Conservation (phyloP, 1,140 invertebrate species). For the Heliconius hermathena region DNA sequence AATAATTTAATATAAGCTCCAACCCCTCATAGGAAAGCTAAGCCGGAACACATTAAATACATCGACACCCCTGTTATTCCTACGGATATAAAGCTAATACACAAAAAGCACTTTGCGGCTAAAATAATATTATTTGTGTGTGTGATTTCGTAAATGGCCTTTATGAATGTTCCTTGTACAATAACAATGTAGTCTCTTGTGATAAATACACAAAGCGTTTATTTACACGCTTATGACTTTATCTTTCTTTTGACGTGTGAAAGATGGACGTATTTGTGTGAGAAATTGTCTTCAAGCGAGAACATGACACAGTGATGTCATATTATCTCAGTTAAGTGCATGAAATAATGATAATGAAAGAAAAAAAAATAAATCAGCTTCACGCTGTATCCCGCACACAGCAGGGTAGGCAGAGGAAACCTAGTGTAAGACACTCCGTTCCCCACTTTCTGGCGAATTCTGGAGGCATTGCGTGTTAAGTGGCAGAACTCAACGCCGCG, state of each 20-base stretch:
- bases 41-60: neutral
- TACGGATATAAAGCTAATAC: slow-evolving; percentile 8
- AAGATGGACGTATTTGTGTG: slow-evolving; percentile 42
- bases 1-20: no score
- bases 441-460: no score
- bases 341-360: no score
- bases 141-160: slow-evolving; percentile 36
- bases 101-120: slow-evolving; percentile 17
- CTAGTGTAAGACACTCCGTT: no score
- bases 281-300: slow-evolving; percentile 41
- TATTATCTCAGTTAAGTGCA: neutral
- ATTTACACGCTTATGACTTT: slow-evolving; percentile 51
- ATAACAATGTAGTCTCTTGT: slow-evolving; percentile 34
- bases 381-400: no score
- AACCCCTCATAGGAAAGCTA: neutral
- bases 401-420: no score
- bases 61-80: slow-evolving; percentile 10
- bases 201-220: slow-evolving; percentile 40
- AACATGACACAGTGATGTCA: neutral
- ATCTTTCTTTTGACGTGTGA: slow-evolving; percentile 46
- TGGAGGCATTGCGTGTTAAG: no score
- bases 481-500: no score
- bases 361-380: no score
- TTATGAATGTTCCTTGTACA: slow-evolving; percentile 39
- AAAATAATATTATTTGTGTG: slow-evolving; percentile 32